phyloP scores from a whole-genome alignment of 2,797 vertebrate genomes.

The Luscinia luscinia region DNA sequence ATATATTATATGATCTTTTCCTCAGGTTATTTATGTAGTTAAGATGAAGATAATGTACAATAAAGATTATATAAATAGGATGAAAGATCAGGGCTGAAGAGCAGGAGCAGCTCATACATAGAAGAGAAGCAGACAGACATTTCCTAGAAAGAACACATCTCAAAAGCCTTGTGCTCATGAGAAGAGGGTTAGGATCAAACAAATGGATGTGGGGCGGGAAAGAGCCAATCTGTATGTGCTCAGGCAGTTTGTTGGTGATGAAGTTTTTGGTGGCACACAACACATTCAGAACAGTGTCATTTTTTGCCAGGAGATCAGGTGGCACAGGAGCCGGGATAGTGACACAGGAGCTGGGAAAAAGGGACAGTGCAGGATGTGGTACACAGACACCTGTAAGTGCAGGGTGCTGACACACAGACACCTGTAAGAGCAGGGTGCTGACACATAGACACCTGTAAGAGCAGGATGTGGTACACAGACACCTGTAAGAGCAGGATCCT shows the following conservation, averaged over 20 bases:
- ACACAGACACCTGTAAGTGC: accelerated
- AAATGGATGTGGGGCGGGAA: neutral
- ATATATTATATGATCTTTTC: neutral
- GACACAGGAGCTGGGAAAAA: accelerated
- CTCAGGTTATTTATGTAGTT: neutral
- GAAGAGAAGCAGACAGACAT: neutral
- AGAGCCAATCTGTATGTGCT: neutral
- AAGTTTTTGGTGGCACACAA: neutral
- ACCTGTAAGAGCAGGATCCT: too few relatives aligned
- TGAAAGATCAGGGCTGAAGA: neutral
- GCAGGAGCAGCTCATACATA: neutral
- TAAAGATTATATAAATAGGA: neutral
- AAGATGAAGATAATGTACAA: neutral
- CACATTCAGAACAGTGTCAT: neutral
- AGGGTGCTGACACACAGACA: accelerated
- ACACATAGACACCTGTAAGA: neutral
- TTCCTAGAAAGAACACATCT: neutral
- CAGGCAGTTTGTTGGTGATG: neutral
- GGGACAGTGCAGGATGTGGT: neutral
- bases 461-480: too few relatives aligned
- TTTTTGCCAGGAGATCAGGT: neutral
- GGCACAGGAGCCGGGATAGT: accelerated
- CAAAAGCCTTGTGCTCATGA: neutral
- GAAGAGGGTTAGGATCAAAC: neutral
- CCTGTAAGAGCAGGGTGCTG: too few relatives aligned